Percentiles rank a stretch among this genome's conserved stretches.
phyloP scores from a whole-genome alignment of 2,888 invertebrate genomes.

The Antheraea yamamai region DNA sequence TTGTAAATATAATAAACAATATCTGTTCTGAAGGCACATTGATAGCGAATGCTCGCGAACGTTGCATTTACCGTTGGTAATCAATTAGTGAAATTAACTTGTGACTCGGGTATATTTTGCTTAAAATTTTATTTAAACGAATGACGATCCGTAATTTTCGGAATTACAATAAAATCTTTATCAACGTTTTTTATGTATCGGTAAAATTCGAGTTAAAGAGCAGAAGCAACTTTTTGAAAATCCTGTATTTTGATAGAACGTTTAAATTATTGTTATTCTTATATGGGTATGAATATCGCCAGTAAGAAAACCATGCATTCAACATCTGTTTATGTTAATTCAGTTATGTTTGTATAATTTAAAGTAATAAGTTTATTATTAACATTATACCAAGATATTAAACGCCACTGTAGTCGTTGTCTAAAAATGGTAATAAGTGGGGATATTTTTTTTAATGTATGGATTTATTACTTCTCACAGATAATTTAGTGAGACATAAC shows the following conservation, averaged over 20 bases:
- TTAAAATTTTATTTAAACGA: not conserved
- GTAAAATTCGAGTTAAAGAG: not conserved
- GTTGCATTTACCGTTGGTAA: not conserved
- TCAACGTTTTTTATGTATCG: not conserved
- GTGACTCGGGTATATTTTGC: not conserved
- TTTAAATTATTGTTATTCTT: no score
- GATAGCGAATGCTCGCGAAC: not conserved
- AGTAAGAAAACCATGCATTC: no score
- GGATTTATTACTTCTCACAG: no score
- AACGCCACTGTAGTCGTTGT: no score
- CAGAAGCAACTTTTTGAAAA: not conserved
- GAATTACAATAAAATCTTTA: conserved; percentile 2
- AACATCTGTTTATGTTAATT: no score
- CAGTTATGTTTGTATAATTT: no score
- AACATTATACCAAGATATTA: no score
- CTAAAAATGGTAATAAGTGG: no score
- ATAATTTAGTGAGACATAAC: no score
- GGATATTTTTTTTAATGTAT: no score
- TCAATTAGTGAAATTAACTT: not conserved
- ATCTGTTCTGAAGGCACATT: not conserved
- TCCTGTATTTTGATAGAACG: not conserved
- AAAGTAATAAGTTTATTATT: no score
- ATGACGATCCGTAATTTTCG: not conserved
- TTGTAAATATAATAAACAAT: not conserved
- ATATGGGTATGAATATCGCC: no score